Evolutionary conservation across 2,797 vertebrate species (phyloP).

Genomic region (Margarornis squamiger): DNA sequence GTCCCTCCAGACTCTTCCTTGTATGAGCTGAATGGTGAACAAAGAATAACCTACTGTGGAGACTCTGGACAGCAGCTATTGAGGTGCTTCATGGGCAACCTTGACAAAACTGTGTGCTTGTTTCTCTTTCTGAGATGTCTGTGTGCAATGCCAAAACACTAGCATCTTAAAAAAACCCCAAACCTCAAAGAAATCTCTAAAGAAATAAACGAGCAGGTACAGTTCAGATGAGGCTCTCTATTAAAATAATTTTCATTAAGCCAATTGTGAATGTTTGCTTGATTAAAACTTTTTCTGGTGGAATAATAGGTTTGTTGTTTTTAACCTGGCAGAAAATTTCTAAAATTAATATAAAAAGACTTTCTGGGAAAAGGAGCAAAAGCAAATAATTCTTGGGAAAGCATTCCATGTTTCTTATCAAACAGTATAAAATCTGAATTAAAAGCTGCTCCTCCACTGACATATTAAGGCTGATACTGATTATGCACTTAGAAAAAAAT

Average conservation of each 20-base stretch:
- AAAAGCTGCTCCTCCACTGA: background rate
- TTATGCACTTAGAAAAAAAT: background rate
- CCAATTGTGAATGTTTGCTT: background rate
- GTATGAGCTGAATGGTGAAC: fast-evolving
- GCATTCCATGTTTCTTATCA: background rate
- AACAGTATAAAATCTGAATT: slow-evolving; percentile 1
- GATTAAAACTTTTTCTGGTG: background rate
- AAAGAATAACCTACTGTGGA: background rate
- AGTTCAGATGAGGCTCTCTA: background rate
- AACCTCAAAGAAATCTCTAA: background rate
- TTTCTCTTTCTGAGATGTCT: background rate
- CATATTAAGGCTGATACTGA: background rate
- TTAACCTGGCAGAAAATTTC: background rate
- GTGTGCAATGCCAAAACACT: background rate
- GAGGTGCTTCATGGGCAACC: background rate
- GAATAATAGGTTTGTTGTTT: background rate
- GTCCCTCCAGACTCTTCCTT: background rate
- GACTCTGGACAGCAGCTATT: background rate
- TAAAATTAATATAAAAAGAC: background rate
- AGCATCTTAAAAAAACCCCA: background rate
- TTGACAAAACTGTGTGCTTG: background rate
- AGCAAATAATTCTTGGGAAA: background rate
- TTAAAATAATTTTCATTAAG: background rate
- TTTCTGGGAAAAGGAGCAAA: background rate
- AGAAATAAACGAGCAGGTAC: background rate